Conservation (phyloP, 2,888 invertebrate genomes). For the Aquatica leii region DNA sequence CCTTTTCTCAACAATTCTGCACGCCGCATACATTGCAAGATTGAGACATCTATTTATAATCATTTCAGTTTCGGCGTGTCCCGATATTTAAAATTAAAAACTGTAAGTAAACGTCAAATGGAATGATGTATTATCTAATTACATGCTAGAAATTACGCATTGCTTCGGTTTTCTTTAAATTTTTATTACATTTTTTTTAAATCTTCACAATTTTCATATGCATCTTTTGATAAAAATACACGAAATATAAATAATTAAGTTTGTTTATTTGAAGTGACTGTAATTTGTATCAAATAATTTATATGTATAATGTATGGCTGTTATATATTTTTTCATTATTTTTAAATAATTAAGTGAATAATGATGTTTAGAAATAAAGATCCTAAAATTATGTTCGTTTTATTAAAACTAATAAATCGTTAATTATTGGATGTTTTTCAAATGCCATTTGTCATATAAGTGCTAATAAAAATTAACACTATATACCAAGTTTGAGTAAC, state of each 20-base stretch:
- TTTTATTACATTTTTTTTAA: conserved; percentile 18
- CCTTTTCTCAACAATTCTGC: no score
- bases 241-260: conserved; percentile 28
- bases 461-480: no score
- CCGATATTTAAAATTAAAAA: conserved; percentile 3
- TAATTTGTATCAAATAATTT: conserved; percentile 54
- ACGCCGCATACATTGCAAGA: neutral
- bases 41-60: neutral
- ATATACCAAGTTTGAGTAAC: no score
- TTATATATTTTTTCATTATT: conserved; percentile 60
- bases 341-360: conserved; percentile 57
- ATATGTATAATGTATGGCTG: conserved; percentile 57
- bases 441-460: no score
- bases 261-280: conserved; percentile 33
- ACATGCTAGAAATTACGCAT: neutral
- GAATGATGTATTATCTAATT: conserved; percentile 25
- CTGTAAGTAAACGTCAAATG: neutral
- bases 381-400: conserved; percentile 24
- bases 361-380: conserved; percentile 57
- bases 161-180: conserved; percentile 2
- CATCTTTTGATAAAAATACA: conserved; percentile 33
- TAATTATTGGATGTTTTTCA: no score
- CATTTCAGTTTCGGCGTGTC: neutral
- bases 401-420: no score
- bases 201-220: conserved; percentile 22